phyloP scores from a whole-genome alignment of 2,113 vertebrate species.

The Trochalopteron elliotii region DNA sequence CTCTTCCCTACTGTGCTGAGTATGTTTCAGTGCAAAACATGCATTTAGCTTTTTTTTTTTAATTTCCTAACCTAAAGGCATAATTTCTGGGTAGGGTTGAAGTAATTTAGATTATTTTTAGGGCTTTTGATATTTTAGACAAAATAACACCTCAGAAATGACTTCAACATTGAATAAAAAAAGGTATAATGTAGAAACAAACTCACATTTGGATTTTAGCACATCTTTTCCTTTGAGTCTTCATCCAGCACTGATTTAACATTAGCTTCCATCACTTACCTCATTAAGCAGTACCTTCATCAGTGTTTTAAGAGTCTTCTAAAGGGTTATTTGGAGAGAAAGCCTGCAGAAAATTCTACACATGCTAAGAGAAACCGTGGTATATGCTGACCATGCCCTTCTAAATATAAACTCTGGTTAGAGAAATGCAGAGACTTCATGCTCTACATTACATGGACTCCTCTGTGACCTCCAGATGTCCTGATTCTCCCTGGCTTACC shows the following conservation, averaged over 20 bases:
- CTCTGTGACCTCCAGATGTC: slow-evolving; percentile 44
- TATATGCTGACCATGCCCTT: slow-evolving; percentile 32
- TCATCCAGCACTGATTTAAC: neutral
- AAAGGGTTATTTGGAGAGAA: neutral
- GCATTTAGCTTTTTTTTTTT: neutral
- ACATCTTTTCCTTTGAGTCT: neutral
- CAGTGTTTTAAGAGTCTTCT: neutral
- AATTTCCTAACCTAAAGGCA: neutral
- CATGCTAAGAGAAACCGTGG: neutral
- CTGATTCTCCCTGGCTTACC: slow-evolving; percentile 29
- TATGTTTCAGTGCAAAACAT: neutral
- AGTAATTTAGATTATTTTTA: neutral
- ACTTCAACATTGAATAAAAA: neutral
- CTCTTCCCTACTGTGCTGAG: neutral
- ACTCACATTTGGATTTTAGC: neutral
- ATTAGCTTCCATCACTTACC: neutral
- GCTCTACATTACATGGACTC: neutral
- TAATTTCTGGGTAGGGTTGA: neutral
- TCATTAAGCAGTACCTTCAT: neutral
- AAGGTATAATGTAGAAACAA: neutral
- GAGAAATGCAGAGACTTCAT: slow-evolving; percentile 13
- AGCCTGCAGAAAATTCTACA: slow-evolving; percentile 7
- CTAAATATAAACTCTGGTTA: slow-evolving; percentile 48
- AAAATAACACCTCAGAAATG: neutral
- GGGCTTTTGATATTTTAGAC: neutral